phyloP scores from a whole-genome alignment of 2,113 vertebrate genomes.

The Triplophysa siluroides region DNA sequence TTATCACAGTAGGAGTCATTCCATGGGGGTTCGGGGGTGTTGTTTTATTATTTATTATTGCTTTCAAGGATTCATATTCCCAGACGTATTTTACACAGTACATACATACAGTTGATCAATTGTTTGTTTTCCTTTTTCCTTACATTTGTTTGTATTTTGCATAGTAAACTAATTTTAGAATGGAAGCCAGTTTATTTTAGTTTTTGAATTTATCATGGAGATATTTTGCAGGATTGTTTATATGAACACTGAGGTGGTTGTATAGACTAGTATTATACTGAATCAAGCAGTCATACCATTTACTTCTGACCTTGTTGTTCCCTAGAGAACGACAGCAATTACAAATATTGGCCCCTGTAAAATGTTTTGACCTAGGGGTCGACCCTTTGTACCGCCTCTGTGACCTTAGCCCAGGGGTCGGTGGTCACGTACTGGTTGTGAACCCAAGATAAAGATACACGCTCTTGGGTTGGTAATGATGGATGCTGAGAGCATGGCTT shows the following conservation, averaged over 20 bases:
- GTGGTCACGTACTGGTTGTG: neutral
- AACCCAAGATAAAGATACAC: neutral
- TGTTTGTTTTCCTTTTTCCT: neutral
- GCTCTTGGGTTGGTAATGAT: constrained; percentile 5
- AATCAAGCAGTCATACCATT: neutral
- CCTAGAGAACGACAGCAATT: constrained; percentile 22
- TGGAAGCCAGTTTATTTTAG: too few relatives aligned
- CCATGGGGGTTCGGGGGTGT: constrained; percentile 25
- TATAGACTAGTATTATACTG: neutral
- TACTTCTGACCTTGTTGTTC: constrained; percentile 16
- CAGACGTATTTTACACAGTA: neutral
- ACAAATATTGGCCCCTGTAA: constrained; percentile 25
- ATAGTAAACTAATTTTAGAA: neutral
- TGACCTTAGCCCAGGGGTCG: neutral
- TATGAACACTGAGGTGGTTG: neutral
- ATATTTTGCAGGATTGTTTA: neutral
- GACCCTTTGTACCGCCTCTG: neutral
- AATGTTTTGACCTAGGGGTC: constrained; percentile 10
- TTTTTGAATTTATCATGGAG: too few relatives aligned
- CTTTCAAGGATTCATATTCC: neutral
- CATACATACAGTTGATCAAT: neutral
- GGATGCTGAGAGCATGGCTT: neutral
- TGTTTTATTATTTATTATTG: constrained; percentile 3
- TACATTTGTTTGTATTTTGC: neutral
- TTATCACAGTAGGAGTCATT: constrained; percentile 37